Percentiles rank a stretch among this genome's conserved stretches.
Conservation (phyloP, 2,113 vertebrate genomes). For the Nicator chloris region DNA sequence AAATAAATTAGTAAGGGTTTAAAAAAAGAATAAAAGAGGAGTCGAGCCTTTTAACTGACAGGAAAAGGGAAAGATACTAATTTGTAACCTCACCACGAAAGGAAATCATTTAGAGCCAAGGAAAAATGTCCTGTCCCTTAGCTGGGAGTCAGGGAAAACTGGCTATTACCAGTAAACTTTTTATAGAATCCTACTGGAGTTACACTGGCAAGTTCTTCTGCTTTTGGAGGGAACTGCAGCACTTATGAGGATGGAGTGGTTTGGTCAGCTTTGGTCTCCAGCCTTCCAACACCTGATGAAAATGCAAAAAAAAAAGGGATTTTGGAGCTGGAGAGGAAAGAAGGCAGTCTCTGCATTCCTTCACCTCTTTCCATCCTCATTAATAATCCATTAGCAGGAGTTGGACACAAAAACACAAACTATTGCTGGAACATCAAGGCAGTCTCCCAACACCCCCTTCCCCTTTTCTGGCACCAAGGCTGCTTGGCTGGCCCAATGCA, state of each 20-base stretch:
- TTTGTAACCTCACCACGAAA: neutral
- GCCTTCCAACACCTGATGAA: neutral
- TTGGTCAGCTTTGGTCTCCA: neutral
- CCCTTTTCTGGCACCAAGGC: slow-evolving; percentile 15
- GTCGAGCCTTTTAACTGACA: neutral
- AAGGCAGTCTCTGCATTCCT: neutral
- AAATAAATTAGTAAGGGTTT: neutral
- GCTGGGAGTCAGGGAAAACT: neutral
- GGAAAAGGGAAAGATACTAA: neutral
- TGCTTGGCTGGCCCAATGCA: neutral
- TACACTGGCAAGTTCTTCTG: slow-evolving; percentile 11
- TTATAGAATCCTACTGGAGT: slow-evolving; percentile 13
- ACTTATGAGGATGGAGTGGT: neutral
- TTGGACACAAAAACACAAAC: neutral
- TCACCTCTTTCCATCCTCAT: neutral
- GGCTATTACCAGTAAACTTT: neutral
- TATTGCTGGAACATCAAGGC: neutral
- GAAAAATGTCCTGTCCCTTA: neutral
- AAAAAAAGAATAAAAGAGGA: neutral
- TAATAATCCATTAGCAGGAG: neutral
- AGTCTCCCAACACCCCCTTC: neutral
- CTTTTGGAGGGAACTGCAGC: neutral
- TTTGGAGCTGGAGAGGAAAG: neutral
- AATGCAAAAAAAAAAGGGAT: neutral
- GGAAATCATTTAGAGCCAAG: neutral